phyloP scores from a whole-genome alignment of 1,140 invertebrate genomes.

The Laupala kohalensis region DNA sequence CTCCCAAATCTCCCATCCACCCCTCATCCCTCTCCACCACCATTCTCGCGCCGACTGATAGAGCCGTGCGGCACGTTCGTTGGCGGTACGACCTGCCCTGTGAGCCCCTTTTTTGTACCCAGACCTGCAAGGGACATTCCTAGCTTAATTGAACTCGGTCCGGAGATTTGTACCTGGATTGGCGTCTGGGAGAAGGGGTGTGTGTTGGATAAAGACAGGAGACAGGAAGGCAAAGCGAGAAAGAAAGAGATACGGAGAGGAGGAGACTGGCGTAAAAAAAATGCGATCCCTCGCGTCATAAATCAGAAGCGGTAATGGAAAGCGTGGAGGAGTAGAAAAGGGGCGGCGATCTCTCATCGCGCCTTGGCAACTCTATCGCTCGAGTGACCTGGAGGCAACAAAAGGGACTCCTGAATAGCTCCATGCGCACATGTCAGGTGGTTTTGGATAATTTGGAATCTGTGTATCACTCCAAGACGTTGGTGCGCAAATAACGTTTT shows the following conservation, averaged over 20 bases:
- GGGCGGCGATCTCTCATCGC: background rate
- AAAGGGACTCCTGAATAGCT: no score
- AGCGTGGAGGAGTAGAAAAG: background rate
- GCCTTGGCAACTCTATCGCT: background rate
- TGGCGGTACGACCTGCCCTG: background rate
- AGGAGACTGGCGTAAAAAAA: background rate
- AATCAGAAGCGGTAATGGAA: background rate
- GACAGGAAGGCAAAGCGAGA: background rate
- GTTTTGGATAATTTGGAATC: no score
- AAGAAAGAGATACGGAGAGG: background rate
- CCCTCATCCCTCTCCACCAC: background rate
- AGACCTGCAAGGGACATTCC: background rate
- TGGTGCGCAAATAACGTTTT: no score
- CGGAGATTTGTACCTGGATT: background rate
- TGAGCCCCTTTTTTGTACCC: background rate
- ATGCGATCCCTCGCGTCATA: background rate
- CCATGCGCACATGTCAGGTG: no score
- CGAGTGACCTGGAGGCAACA: background rate
- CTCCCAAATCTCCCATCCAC: no score
- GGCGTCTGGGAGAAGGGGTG: background rate
- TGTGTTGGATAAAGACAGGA: background rate
- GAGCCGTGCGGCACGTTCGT: no score
- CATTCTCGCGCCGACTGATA: background rate
- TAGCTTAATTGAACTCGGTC: background rate
- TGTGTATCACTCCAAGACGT: no score